A percentile compares a stretch with the other conserved stretches of the same genome.
Evolutionary conservation across 2,797 vertebrate species (phyloP).

Genomic region (Lutjanus campechanus): DNA sequence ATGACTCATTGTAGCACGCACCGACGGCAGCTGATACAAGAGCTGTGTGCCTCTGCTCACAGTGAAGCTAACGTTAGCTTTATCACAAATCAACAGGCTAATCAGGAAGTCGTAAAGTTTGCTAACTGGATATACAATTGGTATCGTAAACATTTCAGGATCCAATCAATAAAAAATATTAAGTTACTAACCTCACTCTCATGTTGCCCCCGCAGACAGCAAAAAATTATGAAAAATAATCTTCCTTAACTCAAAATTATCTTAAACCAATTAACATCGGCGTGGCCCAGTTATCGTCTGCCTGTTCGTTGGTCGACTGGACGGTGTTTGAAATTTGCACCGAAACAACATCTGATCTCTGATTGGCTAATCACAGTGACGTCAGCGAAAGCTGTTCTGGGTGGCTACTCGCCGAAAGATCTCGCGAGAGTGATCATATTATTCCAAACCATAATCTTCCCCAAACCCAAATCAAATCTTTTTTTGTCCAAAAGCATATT

Average conservation of each 20-base stretch:
- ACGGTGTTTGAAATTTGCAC: slow-evolving; percentile 71
- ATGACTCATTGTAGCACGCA: not conserved
- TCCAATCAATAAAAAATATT: not conserved
- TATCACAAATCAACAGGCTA: slow-evolving; percentile 6
- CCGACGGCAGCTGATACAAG: too few relatives aligned
- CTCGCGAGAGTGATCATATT: too few relatives aligned
- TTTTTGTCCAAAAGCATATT: too few relatives aligned
- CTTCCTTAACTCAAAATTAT: not conserved
- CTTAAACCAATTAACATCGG: not conserved
- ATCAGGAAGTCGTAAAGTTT: slow-evolving; percentile 4
- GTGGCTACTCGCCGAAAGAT: too few relatives aligned
- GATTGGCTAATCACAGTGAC: slow-evolving; percentile 63
- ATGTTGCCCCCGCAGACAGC: slow-evolving; percentile 61
- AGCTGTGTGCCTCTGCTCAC: not conserved
- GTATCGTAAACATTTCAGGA: not conserved
- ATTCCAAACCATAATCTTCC: too few relatives aligned
- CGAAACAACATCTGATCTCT: slow-evolving; percentile 33
- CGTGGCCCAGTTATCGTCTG: not conserved
- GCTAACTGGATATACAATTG: not conserved
- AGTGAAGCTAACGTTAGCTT: slow-evolving; percentile 14
- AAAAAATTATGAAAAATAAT: not conserved
- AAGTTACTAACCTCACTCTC: slow-evolving; percentile 82
- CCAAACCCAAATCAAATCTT: too few relatives aligned
- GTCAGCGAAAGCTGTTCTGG: slow-evolving; percentile 6
- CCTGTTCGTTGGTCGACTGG: slow-evolving; percentile 29